These are phyloP conservation scores for Aleiodes alternator DNA, from an alignment of 2,888 invertebrate species.

Conservation along the genomic window DNA sequence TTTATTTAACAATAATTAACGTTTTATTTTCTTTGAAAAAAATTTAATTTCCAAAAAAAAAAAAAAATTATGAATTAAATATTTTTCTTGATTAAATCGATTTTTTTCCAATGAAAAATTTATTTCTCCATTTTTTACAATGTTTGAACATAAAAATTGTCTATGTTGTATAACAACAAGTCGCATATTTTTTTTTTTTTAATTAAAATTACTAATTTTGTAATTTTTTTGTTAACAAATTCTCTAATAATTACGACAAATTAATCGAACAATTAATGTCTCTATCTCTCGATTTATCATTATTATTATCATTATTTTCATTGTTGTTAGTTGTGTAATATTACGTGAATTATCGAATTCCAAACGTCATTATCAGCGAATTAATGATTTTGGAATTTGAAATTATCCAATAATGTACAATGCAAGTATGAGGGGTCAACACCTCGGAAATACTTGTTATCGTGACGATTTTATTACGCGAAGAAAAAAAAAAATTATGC, in stretches of 20 bases:
- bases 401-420: neutral
- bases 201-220: neutral
- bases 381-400: conserved; percentile 9
- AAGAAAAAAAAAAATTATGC: conserved; percentile 11
- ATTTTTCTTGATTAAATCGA: neutral
- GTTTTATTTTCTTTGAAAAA: conserved; percentile 43
- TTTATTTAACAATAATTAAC: conserved; percentile 49
- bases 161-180: conserved; percentile 16
- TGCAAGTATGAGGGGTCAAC: conserved; percentile 15
- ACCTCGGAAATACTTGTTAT: conserved; percentile 43
- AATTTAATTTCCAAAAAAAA: neutral
- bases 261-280: conserved; percentile 1
- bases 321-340: neutral
- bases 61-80: neutral
- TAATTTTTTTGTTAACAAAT: neutral
- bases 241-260: neutral
- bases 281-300: neutral
- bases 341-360: neutral
- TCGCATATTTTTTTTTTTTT: neutral
- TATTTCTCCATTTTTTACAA: conserved; percentile 6
- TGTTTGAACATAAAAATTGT: neutral
- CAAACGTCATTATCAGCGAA: neutral
- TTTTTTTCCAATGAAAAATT: neutral
- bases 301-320: no score
- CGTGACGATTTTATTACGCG: conserved; percentile 24